A percentile compares a stretch with the other conserved stretches of the same genome.
phyloP scores from a whole-genome alignment of 2,888 invertebrate species.

The Plagodis pulveraria region DNA sequence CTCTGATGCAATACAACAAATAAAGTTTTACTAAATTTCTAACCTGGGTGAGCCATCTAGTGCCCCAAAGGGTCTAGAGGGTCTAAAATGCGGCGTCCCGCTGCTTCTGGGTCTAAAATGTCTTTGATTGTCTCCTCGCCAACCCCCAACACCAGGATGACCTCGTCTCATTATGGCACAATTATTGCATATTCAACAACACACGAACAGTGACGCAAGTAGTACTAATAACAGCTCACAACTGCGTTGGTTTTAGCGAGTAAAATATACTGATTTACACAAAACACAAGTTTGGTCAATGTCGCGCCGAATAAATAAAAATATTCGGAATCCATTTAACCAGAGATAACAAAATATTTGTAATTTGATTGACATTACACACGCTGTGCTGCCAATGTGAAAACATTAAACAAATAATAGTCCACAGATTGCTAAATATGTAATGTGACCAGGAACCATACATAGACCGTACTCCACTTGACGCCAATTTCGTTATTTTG shows the following conservation, averaged over 20 bases:
- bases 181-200: conserved; percentile 58
- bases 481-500: too few species aligned
- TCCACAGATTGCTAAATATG: too few species aligned
- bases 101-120: conserved; percentile 70
- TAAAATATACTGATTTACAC: conserved; percentile 12
- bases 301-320: conserved; percentile 60
- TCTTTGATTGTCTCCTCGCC: conserved; percentile 75
- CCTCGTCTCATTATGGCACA: conserved; percentile 76
- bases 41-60: conserved; percentile 62
- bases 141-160: conserved; percentile 72
- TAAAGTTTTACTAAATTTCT: conserved; percentile 16
- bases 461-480: too few species aligned
- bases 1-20: conserved; percentile 46
- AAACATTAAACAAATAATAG: too few species aligned
- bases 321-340: conserved; percentile 50
- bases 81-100: conserved; percentile 62
- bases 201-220: conserved; percentile 19
- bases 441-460: too few species aligned
- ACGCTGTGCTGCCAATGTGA: too few species aligned
- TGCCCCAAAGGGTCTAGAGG: conserved; percentile 53
- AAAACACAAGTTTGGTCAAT: conserved; percentile 56
- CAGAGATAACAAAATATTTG: conserved; percentile 1
- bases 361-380: too few species aligned
- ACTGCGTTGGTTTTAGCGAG: neutral
- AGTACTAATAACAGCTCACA: neutral